phyloP scores from a whole-genome alignment of 2,888 invertebrate species.

The Sphecodes monilicornis region DNA sequence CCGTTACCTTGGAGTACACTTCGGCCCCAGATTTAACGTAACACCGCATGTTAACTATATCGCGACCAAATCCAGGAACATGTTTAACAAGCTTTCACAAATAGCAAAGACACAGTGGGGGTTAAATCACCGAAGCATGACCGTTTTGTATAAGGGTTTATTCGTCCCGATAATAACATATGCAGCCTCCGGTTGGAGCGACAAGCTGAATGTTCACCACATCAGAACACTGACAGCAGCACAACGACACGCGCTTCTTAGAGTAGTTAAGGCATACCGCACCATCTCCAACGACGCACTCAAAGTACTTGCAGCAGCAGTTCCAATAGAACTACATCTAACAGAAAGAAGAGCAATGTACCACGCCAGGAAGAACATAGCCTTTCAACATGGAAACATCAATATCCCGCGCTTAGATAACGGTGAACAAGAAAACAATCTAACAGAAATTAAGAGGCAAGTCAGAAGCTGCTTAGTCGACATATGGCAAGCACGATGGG shows the following conservation, averaged over 20 bases:
- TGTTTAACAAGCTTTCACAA: background rate
- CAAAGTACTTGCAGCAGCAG: background rate
- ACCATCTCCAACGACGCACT: constrained; percentile 6
- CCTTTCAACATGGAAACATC: background rate
- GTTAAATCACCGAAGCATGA: background rate
- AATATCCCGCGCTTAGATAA: background rate
- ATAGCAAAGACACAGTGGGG: constrained; percentile 52
- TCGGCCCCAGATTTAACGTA: constrained; percentile 18
- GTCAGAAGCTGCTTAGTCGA: too few species aligned
- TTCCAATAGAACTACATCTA: background rate
- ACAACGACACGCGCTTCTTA: constrained; percentile 5
- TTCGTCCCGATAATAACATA: constrained; percentile 50
- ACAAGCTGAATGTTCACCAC: background rate
- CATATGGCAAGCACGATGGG: background rate
- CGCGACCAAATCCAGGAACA: background rate
- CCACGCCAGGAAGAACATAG: background rate
- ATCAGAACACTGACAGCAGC: background rate
- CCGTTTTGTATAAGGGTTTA: constrained; percentile 39
- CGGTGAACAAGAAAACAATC: too few species aligned
- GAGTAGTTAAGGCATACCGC: constrained; percentile 5
- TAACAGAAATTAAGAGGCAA: too few species aligned
- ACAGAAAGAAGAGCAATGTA: background rate
- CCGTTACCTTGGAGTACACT: constrained; percentile 42
- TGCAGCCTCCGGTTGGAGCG: constrained; percentile 44
- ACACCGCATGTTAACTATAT: too few species aligned